A percentile compares a stretch with the other conserved stretches of the same genome.
phyloP scores from a whole-genome alignment of 2,113 vertebrate genomes.

The Capra hircus region DNA sequence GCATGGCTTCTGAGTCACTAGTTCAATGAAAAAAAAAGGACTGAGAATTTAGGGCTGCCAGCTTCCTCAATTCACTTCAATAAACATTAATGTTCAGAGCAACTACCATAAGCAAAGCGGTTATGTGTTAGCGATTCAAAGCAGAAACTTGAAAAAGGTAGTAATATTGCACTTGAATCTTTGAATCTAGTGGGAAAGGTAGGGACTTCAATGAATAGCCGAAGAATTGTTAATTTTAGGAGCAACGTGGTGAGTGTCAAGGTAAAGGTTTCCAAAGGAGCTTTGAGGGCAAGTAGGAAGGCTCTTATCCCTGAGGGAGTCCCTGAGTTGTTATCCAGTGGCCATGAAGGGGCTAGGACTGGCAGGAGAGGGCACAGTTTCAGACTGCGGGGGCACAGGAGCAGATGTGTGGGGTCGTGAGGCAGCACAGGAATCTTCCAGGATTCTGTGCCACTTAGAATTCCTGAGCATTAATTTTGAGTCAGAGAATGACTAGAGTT shows the following conservation, averaged over 20 bases:
- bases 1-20: neutral
- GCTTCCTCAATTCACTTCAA: neutral
- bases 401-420: accelerated
- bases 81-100: neutral
- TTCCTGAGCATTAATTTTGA: neutral
- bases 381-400: accelerated
- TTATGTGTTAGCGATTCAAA: neutral
- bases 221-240: neutral
- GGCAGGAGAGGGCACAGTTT: neutral
- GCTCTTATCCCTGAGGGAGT: neutral
- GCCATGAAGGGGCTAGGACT: neutral
- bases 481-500: neutral
- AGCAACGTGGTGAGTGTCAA: neutral
- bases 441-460: neutral
- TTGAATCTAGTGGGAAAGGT: neutral
- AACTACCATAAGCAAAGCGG: neutral
- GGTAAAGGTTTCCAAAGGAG: neutral
- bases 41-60: neutral
- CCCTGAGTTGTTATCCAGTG: neutral
- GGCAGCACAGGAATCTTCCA: too few relatives aligned
- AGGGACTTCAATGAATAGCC: neutral
- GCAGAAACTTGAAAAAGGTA: neutral
- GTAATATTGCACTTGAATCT: neutral
- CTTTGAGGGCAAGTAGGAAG: neutral
- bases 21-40: neutral